A percentile compares a stretch with the other conserved stretches of the same genome.
Evolutionary conservation across 2,113 vertebrate species (phyloP).

Genomic region (Hippocampus abdominalis): DNA sequence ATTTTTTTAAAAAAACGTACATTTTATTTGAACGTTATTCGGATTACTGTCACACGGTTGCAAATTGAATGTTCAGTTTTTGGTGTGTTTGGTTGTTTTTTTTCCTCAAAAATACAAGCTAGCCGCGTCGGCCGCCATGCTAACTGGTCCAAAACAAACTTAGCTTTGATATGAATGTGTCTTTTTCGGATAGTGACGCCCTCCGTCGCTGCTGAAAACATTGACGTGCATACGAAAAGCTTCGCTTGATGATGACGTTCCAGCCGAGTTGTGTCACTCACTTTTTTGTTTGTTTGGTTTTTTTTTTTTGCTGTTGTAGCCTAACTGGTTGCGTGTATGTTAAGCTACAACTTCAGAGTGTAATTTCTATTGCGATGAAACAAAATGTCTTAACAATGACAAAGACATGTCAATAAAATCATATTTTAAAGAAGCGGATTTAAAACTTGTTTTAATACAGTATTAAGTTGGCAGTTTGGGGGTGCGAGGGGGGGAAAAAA

Average conservation of each 20-base stretch:
- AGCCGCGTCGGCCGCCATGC: neutral
- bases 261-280: neutral
- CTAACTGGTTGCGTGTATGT: neutral
- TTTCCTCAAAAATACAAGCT: neutral
- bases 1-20: neutral
- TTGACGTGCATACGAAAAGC: neutral
- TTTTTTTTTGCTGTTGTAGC: neutral
- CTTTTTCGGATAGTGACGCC: neutral
- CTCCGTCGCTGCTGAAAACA: neutral
- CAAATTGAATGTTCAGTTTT: neutral
- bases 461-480: too few relatives aligned
- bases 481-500: too few relatives aligned
- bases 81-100: neutral
- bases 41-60: neutral
- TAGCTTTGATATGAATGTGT: too few relatives aligned
- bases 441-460: too few relatives aligned
- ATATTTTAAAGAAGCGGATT: neutral
- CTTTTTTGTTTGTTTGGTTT: neutral
- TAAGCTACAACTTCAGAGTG: neutral
- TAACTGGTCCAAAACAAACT: neutral
- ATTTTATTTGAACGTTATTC: neutral
- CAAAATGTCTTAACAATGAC: neutral
- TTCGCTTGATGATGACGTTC: neutral
- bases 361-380: neutral
- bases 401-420: neutral